phyloP scores from a whole-genome alignment of 2,113 vertebrate genomes.

The Psilopogon haemacephalus region DNA sequence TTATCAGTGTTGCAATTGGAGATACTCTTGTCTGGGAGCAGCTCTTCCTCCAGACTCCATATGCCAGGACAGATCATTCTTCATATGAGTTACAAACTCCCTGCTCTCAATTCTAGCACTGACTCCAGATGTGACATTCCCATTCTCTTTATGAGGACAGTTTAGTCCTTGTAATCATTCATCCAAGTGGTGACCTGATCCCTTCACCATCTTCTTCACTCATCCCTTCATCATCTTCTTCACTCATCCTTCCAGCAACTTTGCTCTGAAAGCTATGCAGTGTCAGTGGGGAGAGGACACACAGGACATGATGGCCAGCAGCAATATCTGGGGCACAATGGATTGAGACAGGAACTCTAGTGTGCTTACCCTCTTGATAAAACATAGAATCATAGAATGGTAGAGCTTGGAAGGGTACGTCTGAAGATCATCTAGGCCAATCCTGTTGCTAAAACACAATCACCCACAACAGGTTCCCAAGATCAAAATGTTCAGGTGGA shows the following conservation, averaged over 20 bases:
- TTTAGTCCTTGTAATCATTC: background rate
- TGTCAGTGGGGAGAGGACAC: background rate
- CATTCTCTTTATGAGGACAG: rapidly evolving
- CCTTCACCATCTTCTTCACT: background rate
- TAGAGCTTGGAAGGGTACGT: no score
- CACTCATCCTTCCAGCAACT: background rate
- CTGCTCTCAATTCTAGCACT: background rate
- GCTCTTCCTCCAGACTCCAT: background rate
- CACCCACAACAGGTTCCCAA: no score
- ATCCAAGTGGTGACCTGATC: background rate
- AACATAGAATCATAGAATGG: no score
- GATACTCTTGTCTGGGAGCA: background rate
- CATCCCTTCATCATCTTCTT: background rate
- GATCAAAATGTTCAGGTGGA: no score
- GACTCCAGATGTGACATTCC: background rate
- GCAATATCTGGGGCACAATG: background rate
- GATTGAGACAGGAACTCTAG: background rate
- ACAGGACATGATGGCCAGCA: background rate
- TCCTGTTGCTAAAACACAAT: no score
- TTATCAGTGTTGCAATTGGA: background rate
- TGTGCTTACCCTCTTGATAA: rapidly evolving
- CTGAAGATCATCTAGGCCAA: no score
- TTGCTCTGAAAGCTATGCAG: rapidly evolving
- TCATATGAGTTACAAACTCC: background rate
- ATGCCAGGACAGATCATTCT: background rate